These are phyloP conservation scores for Spatulosminthurus flaviceps DNA, from an alignment of 2,888 invertebrate species.

Conservation along the genomic window DNA sequence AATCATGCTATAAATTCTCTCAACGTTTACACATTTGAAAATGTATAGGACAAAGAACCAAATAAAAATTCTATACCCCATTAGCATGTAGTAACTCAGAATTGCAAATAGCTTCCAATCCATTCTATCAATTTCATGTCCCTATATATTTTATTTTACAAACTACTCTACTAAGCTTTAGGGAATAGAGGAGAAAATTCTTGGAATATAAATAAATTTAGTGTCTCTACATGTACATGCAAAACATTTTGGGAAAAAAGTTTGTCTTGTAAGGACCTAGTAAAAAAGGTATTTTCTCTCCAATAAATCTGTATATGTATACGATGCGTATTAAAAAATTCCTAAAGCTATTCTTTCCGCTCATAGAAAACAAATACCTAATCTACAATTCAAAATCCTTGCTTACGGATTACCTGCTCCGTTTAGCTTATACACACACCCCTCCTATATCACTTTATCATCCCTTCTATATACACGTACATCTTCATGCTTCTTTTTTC, in stretches of 20 bases:
- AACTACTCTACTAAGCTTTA: too few species aligned
- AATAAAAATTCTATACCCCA: neutral
- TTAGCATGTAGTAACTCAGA: neutral
- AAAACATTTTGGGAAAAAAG: too few species aligned
- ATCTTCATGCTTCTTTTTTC: neutral
- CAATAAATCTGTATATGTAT: too few species aligned
- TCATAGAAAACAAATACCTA: neutral
- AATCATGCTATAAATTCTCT: neutral
- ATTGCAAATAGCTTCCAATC: slow-evolving; percentile 1
- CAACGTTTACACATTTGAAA: too few species aligned
- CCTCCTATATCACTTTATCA: neutral
- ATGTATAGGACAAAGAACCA: neutral
- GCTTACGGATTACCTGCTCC: neutral
- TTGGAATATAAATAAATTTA: too few species aligned
- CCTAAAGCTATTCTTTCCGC: neutral
- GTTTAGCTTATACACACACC: neutral
- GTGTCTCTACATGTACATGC: too few species aligned
- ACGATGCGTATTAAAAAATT: neutral
- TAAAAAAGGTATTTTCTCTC: too few species aligned
- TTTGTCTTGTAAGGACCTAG: neutral
- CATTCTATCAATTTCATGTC: neutral
- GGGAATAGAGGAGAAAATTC: too few species aligned
- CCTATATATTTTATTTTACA: too few species aligned
- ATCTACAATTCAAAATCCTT: neutral
- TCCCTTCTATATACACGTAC: neutral